Evolutionary conservation across 2,113 vertebrate genomes (phyloP), one percentile per base, ranked within the genome.

Genomic region (Ifrita kowaldi): DNA sequence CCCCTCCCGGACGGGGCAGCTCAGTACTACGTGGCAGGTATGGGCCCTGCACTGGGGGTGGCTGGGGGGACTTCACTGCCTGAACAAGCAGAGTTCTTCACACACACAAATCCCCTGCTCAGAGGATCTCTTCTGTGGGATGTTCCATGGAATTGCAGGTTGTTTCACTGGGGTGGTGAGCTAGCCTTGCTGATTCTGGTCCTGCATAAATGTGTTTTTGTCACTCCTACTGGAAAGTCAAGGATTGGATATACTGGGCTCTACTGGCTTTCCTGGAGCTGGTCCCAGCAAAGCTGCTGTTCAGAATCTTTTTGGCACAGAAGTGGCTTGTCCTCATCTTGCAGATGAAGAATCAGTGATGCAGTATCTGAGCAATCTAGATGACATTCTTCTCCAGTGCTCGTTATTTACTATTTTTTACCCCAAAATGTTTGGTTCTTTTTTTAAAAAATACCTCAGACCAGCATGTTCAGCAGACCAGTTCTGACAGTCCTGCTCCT

Each of bases 11-110:
- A 99, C 0, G 99, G 98, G 24, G 99, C 99, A 0, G 99, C 99
- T 7, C 99, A 99, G 98, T 99, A 99, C 97, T 99, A 99, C 20
- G 99, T 99, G 39, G 99, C 99, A 98, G 99, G 99, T 99, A 97
- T 13, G 87, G 68, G 50, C 37, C 23, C 10, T 30, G 37, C 35
- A 9, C 69, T 75, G 62, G 68, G 41, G 4, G 15, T 8, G 6
- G 9, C 57, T 67, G 11, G 11, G 65, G 56, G 68, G 33, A 4
- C 60, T 74, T 17, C 27, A 30, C 50, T 42, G 59, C 46, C 55
- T 82, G 32, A 12, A 21, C 28, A 59, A 41, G 33, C 1, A 1
- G 50, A 67, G 16, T 16, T 84, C 37, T 42, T 2, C 50, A 33
- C n/a, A 7, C 59, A 46, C 23, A 30, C 49, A 67, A 32, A 62